phyloP scores from a whole-genome alignment of 2,113 vertebrate genomes.

The Elgaria multicarinata region DNA sequence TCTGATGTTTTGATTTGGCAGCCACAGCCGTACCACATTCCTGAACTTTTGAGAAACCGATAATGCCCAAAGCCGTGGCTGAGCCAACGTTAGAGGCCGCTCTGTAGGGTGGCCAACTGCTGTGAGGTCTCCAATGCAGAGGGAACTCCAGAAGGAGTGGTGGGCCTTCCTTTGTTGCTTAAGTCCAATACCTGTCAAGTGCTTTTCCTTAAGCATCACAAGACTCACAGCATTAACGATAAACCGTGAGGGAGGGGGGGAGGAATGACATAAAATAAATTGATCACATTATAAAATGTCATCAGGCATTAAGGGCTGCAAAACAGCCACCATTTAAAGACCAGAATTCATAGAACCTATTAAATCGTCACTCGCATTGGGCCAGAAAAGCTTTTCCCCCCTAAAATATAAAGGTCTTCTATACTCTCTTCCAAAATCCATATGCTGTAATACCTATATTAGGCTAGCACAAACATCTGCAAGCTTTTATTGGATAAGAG shows the following conservation, averaged over 20 bases:
- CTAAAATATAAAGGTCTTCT: too few species aligned
- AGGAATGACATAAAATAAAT: neutral
- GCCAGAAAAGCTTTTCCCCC: too few species aligned
- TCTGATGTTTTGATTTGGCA: neutral
- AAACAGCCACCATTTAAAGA: neutral
- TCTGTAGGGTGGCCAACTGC: neutral
- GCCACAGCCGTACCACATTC: neutral
- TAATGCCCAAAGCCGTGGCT: neutral
- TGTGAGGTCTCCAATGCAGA: neutral
- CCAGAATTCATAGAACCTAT: too few species aligned
- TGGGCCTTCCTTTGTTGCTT: neutral
- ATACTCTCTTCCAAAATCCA: too few species aligned
- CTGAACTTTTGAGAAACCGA: neutral
- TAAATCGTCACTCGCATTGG: too few species aligned
- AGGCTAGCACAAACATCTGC: too few species aligned
- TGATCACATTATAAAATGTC: neutral
- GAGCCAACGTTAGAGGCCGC: neutral
- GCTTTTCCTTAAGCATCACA: neutral
- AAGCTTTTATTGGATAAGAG: too few species aligned
- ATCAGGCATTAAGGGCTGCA: neutral
- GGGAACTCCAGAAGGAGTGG: neutral
- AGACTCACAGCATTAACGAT: too few species aligned
- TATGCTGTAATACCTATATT: too few species aligned
- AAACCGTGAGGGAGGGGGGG: too few species aligned
- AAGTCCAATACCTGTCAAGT: neutral